phyloP scores from a whole-genome alignment of 2,797 vertebrate species.

The Carcharodon carcharias region DNA sequence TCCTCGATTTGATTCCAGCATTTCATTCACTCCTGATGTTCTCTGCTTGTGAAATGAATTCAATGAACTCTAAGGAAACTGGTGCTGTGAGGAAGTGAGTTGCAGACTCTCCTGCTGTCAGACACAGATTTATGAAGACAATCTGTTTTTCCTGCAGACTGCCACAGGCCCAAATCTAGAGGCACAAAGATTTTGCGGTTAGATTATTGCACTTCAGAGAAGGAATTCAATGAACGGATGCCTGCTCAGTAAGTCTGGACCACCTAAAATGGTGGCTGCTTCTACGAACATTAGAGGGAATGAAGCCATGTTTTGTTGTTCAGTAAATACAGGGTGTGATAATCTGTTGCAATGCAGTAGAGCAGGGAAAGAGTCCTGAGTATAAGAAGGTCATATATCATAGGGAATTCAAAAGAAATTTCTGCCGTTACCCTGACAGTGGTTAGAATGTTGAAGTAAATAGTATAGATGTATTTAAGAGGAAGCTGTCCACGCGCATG shows the following conservation, averaged over 20 bases:
- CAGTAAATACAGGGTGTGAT: too few relatives aligned
- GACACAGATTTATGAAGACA: neutral
- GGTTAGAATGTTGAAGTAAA: too few relatives aligned
- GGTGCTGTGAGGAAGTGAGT: neutral
- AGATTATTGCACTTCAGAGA: constrained; percentile 28
- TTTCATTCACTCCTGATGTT: too few relatives aligned
- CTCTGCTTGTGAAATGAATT: too few relatives aligned
- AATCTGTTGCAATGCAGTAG: too few relatives aligned
- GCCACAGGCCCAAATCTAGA: neutral
- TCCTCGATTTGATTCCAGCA: too few relatives aligned
- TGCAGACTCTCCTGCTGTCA: neutral
- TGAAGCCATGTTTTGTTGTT: neutral
- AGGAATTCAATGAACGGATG: neutral
- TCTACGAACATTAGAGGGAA: neutral
- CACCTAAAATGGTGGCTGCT: neutral
- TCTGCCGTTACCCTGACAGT: too few relatives aligned
- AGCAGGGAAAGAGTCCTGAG: too few relatives aligned
- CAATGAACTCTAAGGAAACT: neutral
- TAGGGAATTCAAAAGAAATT: too few relatives aligned
- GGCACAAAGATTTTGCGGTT: constrained; percentile 19
- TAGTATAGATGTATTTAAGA: too few relatives aligned
- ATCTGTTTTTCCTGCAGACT: neutral
- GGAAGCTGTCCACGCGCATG: too few relatives aligned
- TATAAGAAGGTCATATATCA: too few relatives aligned
- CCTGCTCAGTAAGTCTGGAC: constrained; percentile 19